These are phyloP conservation scores for Diglossa cyanea DNA, from an alignment of 2,797 vertebrate genomes.

Conservation along the genomic window DNA sequence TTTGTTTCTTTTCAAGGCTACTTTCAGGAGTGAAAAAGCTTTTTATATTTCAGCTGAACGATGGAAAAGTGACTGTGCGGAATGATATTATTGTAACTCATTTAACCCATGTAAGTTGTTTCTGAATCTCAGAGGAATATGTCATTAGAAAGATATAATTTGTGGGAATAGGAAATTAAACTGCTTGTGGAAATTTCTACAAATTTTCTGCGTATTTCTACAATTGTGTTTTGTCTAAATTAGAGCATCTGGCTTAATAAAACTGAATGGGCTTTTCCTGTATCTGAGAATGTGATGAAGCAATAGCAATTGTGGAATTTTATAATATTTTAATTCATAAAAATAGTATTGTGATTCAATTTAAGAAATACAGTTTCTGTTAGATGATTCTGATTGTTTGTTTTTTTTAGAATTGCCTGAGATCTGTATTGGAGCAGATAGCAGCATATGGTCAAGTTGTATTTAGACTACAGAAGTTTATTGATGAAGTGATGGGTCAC, in stretches of 20 bases:
- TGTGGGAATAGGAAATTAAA: neutral
- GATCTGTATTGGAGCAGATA: slow-evolving; percentile 90
- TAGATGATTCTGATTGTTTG: neutral
- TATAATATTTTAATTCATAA: neutral
- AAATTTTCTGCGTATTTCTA: neutral
- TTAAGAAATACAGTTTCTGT: neutral
- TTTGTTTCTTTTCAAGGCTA: slow-evolving; percentile 82
- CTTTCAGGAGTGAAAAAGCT: slow-evolving; percentile 95
- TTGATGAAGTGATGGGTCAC: slow-evolving; percentile 94
- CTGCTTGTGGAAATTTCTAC: neutral
- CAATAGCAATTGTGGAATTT: neutral
- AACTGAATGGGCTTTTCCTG: neutral
- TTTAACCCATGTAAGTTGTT: slow-evolving; percentile 90
- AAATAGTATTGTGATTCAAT: neutral
- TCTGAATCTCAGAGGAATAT: neutral
- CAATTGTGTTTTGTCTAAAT: neutral
- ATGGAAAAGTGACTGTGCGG: slow-evolving; percentile 91
- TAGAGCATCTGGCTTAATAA: neutral
- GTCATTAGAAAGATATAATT: neutral
- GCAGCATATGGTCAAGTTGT: slow-evolving; percentile 94
- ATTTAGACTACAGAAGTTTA: slow-evolving; percentile 91
- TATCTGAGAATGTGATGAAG: neutral
- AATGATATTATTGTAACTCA: slow-evolving; percentile 93
- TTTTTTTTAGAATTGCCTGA: slow-evolving; percentile 85
- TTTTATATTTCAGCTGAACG: slow-evolving; percentile 93